Base-by-base conservation (phyloP, 2,888 invertebrate genomes). In the Corythucha ciliata region DNA sequence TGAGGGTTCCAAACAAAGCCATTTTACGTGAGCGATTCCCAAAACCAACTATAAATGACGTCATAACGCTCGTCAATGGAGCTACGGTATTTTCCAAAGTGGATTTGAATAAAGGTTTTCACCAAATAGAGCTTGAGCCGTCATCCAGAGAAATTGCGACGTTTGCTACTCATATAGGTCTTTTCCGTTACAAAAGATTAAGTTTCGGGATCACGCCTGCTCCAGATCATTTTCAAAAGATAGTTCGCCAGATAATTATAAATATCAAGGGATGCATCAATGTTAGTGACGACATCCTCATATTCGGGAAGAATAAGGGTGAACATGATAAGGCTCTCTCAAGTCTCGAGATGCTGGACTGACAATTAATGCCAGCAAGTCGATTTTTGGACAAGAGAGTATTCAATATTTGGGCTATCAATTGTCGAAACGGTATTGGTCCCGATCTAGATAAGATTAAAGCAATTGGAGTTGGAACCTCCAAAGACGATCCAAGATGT, bases 161-260 rank as follows among this genome's bases (percentile, higher is more conserved):
- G 3, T 69, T 69, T 53, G 63, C 64, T 5, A 66, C 67, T 4
- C 59, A 59, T 20, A 60, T 2, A 67, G 67, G 44, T n/a, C 18
- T 32, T 4, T 29, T 44, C 29, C 16, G 32, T 6, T 44, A 32
- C 14, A 44, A 27, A 14, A 12, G 32, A 4, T 14, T 29, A 18
- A 18, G 12, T n/a, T 44, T 44, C 32, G 32, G 32, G n/a, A n/a
- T 32, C 21, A 7, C 25, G 6, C 14, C 25, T 8, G 71, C 71
- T 6, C 66, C 67, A 1, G 71, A 70, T 60, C 57, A 67, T 1
- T 70, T 68, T 53, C 67, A 70, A 59, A 67, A 69, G 58, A 62
- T 61, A 2, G 49, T 70, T 22, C 64, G 65, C 52, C 57, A 58
- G 53, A 61, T 68, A 10, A 42, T 70, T 3, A 27, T 53, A 33